Conservation (phyloP, 2,888 invertebrate genomes). For the Cryptus viduatorius region DNA sequence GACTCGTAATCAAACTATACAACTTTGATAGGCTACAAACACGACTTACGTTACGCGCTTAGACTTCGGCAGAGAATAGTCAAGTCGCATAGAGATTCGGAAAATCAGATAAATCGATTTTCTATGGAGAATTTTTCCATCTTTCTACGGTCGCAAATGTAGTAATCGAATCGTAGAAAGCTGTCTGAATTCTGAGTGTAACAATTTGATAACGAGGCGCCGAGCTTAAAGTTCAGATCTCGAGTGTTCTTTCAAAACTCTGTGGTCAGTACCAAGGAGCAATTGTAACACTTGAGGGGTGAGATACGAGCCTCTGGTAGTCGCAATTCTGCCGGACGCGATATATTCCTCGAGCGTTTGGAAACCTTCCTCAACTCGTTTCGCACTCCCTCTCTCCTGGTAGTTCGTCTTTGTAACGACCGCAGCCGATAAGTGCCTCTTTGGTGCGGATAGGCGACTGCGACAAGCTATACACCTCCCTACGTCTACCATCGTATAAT, state of each 20-base stretch:
- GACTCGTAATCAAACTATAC: slow-evolving; percentile 8
- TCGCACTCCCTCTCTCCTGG: not conserved
- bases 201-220: not conserved
- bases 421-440: slow-evolving; percentile 64
- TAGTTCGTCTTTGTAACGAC: slow-evolving; percentile 11
- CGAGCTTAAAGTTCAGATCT: not conserved
- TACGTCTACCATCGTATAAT: slow-evolving; percentile 32
- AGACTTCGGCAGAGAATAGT: not conserved
- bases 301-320: not conserved
- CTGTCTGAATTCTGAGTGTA: not conserved
- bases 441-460: slow-evolving; percentile 21
- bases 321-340: not conserved
- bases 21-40: not conserved
- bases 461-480: not conserved
- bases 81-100: not conserved
- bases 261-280: not conserved
- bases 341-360: not conserved
- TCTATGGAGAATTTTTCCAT: not conserved
- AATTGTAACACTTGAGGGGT: not conserved
- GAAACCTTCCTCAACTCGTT: slow-evolving; percentile 1
- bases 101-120: not conserved
- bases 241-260: not conserved
- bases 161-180: not conserved
- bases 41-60: not conserved
- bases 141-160: not conserved